A percentile compares a stretch with the other conserved stretches of the same genome.
These are phyloP conservation scores for Artibeus lituratus DNA, from an alignment of 2,797 vertebrate species.

Conservation along the genomic window DNA sequence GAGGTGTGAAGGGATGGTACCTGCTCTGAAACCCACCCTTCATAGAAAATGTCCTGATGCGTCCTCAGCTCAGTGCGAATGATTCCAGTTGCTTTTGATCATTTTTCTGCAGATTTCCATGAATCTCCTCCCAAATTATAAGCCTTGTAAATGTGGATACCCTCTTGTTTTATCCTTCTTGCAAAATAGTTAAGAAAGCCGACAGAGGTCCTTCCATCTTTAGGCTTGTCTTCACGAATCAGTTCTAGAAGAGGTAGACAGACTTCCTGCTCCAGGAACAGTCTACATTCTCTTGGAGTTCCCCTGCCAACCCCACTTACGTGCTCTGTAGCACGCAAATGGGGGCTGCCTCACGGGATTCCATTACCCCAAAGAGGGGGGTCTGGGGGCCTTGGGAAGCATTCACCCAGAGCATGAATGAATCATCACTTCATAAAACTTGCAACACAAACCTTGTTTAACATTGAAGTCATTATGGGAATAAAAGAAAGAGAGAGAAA, in stretches of 20 bases:
- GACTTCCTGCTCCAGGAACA: not conserved
- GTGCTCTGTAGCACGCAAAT: not conserved
- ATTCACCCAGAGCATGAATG: slow-evolving; percentile 28
- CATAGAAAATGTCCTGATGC: not conserved
- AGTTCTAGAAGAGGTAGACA: not conserved
- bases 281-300: not conserved
- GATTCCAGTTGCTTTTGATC: not conserved
- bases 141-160: not conserved
- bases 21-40: not conserved
- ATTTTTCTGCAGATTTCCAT: not conserved
- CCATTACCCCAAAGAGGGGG: not conserved
- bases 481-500: slow-evolving; percentile 53
- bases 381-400: not conserved
- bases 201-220: not conserved
- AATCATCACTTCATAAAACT: slow-evolving; percentile 63
- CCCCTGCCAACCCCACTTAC: not conserved
- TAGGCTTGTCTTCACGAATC: not conserved
- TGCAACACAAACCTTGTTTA: slow-evolving; percentile 75
- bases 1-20: not conserved
- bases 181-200: not conserved
- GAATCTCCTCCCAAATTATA: not conserved
- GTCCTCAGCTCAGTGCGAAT: not conserved
- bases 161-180: not conserved
- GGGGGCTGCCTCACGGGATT: not conserved
- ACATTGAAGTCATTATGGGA: slow-evolving; percentile 74